A percentile compares a stretch with the other conserved stretches of the same genome.
Conservation (phyloP, 2,113 vertebrate genomes). For the Syngnathus floridae region DNA sequence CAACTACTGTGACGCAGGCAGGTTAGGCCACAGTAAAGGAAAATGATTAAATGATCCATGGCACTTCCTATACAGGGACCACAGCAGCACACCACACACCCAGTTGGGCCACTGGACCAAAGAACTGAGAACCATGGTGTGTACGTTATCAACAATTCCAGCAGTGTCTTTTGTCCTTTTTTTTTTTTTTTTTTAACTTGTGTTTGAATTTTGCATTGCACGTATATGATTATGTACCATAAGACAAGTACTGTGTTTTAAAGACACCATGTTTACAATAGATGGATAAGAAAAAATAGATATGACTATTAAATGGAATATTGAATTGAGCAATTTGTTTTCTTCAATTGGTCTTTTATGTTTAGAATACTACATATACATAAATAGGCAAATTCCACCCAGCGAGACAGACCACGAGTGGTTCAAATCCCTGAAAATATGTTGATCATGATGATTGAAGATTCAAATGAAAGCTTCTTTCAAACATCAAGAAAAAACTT, state of each 20-base stretch:
- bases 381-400: background rate
- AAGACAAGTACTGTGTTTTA: slow-evolving; percentile 63
- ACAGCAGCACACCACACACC: slow-evolving; percentile 61
- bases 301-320: slow-evolving; percentile 70
- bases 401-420: background rate
- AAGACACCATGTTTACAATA: slow-evolving; percentile 68
- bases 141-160: slow-evolving; percentile 63
- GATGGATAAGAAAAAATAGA: slow-evolving; percentile 61
- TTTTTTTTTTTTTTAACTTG: slow-evolving; percentile 61
- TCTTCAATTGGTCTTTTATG: background rate
- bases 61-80: slow-evolving; percentile 61
- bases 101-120: slow-evolving; percentile 64
- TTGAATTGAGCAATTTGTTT: slow-evolving; percentile 35
- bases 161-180: slow-evolving; percentile 68
- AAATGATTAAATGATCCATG: slow-evolving; percentile 42
- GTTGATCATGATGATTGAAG: background rate
- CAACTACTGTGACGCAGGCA: slow-evolving; percentile 64
- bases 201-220: slow-evolving; percentile 66
- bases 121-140: slow-evolving; percentile 63
- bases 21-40: slow-evolving; percentile 55
- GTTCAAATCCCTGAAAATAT: background rate
- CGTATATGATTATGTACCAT: slow-evolving; percentile 69
- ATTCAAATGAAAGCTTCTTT: background rate
- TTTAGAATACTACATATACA: background rate
- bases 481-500: background rate